Evolutionary conservation across 2,888 invertebrate genomes (phyloP), one percentile per base, ranked within the genome.

Genomic region (Lepetodrilus schrolli): DNA sequence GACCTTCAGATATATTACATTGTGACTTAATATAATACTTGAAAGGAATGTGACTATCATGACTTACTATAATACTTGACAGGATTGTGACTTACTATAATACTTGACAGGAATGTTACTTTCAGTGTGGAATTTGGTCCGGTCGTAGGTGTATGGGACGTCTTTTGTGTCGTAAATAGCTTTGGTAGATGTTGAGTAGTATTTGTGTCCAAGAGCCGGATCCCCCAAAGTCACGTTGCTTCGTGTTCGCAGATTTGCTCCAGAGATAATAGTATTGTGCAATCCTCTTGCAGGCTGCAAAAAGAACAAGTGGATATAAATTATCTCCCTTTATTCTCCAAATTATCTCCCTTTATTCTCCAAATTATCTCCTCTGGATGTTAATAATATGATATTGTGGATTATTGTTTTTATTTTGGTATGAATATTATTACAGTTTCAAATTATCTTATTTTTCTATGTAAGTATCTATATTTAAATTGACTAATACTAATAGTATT

Each of bases 221-320:
- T 88, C 88, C 0, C 87, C 88, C 74, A 89, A 86, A 74, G 80
- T 81, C 5, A 89, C 86, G 30, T 86, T 86, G 74, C 88, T 89
- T 70, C 79, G 81, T 0, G 88, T 89, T 21, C 86, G 72, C 23
- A 84, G 71, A 73, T 87, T 83, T 26, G 87, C 87, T 2, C 88
- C 89, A 30, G 85, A 85, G 7, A 86, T 81, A 10, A 87, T 86
- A 5, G 69, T 79, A 49, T 84, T 86, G 73, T 82, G 81, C 4
- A 83, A 73, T 23, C 82, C 85, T 17, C 74, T 37, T 1, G 87
- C 78, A 20, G 85, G 85, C 87, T 87, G 76, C 4, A 77, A 74
- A 72, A 1, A 10, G 7, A 48, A 30, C 2, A 8, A 26, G n/a
- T n/a, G n/a, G n/a, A n/a, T n/a, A n/a, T n/a, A n/a, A n/a, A n/a